Conservation (phyloP, 2,113 vertebrate species). For the Cinclus cinclus region DNA sequence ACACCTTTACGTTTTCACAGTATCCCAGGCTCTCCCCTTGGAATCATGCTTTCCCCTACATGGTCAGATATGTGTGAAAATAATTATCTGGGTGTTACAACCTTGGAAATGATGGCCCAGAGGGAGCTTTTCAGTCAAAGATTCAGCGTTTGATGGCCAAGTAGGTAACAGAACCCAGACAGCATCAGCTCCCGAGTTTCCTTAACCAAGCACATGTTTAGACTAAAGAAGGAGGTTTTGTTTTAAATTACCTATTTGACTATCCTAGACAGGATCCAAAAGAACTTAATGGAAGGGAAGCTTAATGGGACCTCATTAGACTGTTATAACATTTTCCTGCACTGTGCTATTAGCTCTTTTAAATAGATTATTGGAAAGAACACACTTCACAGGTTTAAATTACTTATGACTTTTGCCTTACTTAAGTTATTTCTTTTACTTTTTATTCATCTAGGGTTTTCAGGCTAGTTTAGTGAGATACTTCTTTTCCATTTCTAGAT, state of each 20-base stretch:
- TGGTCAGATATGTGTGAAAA: neutral
- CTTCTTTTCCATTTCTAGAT: conserved; percentile 1
- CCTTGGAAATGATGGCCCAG: neutral
- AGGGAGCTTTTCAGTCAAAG: neutral
- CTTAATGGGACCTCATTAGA: conserved; percentile 66
- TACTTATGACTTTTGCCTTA: conserved; percentile 44
- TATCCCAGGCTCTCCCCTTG: neutral
- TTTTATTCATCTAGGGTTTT: neutral
- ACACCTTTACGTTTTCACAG: neutral
- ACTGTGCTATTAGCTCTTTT: conserved; percentile 50
- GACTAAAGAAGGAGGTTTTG: conserved; percentile 26
- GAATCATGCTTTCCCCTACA: neutral
- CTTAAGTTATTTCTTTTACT: conserved; percentile 36
- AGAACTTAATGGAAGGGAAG: conserved; percentile 56
- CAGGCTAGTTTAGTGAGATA: neutral
- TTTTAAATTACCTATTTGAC: conserved; percentile 57
- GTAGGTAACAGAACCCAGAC: neutral
- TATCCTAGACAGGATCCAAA: conserved; percentile 57
- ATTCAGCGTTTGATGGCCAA: neutral
- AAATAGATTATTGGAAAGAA: conserved; percentile 57
- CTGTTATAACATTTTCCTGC: conserved; percentile 61
- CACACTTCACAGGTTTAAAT: conserved; percentile 50
- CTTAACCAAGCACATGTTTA: conserved; percentile 30
- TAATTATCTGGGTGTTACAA: neutral
- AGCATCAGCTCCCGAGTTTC: neutral